phyloP scores from a whole-genome alignment of 1,140 invertebrate species.

The Hormaphis cornu region DNA sequence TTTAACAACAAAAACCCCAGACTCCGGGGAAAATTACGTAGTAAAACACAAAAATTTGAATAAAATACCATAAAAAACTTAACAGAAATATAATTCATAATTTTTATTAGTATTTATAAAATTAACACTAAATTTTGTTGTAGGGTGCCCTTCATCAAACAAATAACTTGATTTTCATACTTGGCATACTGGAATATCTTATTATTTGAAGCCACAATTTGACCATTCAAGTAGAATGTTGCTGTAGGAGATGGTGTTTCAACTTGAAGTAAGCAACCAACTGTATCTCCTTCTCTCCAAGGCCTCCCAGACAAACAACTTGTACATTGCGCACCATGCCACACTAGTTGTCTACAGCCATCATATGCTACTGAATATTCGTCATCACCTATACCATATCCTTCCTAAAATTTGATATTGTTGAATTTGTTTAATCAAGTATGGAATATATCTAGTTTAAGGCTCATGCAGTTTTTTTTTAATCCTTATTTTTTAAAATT shows the following conservation, averaged over 20 bases:
- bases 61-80: no score
- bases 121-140: no score
- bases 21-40: no score
- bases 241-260: slow-evolving; percentile 52
- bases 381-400: slow-evolving; percentile 92
- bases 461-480: no score
- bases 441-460: no score
- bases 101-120: no score
- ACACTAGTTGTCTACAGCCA: slow-evolving; percentile 79
- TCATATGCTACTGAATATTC: slow-evolving; percentile 83
- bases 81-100: no score
- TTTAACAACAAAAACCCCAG: no score
- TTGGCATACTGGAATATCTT: slow-evolving; percentile 68
- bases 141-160: not conserved
- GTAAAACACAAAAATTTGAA: no score
- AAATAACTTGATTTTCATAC: slow-evolving; percentile 45
- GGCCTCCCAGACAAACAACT: slow-evolving; percentile 50
- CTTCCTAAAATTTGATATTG: slow-evolving; percentile 56
- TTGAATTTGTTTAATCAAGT: slow-evolving; percentile 15
- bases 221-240: slow-evolving; percentile 75
- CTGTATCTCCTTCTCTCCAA: slow-evolving; percentile 75
- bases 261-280: slow-evolving; percentile 74
- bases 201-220: slow-evolving; percentile 54
- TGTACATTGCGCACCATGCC: slow-evolving; percentile 74
- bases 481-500: no score